phyloP scores from a whole-genome alignment of 2,888 invertebrate species.

The Drosophila bunnanda region DNA sequence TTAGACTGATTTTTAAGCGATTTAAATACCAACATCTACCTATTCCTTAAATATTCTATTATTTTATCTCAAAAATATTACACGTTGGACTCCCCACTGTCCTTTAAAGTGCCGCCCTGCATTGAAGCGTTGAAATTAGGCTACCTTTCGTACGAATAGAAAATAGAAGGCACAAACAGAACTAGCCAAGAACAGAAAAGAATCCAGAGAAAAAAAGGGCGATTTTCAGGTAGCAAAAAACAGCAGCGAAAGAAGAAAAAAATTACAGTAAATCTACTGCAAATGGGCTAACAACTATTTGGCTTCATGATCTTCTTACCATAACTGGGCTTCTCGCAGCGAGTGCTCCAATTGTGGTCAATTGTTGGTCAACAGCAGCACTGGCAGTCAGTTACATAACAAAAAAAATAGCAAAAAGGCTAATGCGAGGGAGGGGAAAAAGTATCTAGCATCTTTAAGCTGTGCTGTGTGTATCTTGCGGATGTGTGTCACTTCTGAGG shows the following conservation, averaged over 20 bases:
- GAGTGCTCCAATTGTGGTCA: constrained; percentile 76
- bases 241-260: constrained; percentile 3
- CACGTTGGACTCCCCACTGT: constrained; percentile 8
- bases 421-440: not conserved
- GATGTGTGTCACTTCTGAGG: constrained; percentile 64
- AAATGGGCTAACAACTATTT: constrained; percentile 78
- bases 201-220: constrained; percentile 3
- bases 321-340: constrained; percentile 43
- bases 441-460: constrained; percentile 39
- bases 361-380: constrained; percentile 63
- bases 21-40: fast-evolving
- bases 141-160: constrained; percentile 63
- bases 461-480: constrained; percentile 19
- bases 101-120: constrained; percentile 52
- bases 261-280: constrained; percentile 63
- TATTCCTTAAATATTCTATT: not conserved
- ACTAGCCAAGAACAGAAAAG: constrained; percentile 7
- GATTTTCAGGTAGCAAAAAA: not conserved
- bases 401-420: not conserved
- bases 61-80: not conserved
- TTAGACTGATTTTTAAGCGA: not conserved
- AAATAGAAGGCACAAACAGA: constrained; percentile 31
- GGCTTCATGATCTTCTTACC: constrained; percentile 67
- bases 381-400: constrained; percentile 65
- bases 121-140: constrained; percentile 80